Conservation (phyloP, 2,797 vertebrate genomes). For the Denticeps clupeoides region DNA sequence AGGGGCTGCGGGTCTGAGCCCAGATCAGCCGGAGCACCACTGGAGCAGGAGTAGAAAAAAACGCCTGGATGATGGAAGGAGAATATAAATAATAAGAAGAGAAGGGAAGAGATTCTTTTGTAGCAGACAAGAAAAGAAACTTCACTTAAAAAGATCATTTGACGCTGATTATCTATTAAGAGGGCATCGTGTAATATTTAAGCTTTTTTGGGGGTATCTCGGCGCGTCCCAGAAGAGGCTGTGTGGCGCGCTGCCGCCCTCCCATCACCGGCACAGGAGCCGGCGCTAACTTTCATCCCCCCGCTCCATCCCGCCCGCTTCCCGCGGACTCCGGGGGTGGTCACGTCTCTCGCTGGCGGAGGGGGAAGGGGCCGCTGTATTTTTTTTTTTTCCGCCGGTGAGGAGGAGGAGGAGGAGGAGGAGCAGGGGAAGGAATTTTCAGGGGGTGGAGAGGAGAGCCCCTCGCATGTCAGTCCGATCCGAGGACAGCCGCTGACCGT, state of each 20-base stretch:
- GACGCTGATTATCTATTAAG: too few species aligned
- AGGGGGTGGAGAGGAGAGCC: slow-evolving; percentile 18
- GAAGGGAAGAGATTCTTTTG: slow-evolving; percentile 20
- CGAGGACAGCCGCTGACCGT: slow-evolving; percentile 42
- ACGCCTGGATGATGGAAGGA: slow-evolving; percentile 2
- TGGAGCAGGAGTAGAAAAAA: slow-evolving; percentile 32
- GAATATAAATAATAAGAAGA: slow-evolving; percentile 28
- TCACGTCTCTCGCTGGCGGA: slow-evolving; percentile 4
- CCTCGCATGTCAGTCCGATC: slow-evolving; percentile 34
- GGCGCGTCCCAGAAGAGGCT: too few species aligned
- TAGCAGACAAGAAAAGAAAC: too few species aligned
- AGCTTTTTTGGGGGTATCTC: too few species aligned
- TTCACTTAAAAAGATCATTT: too few species aligned
- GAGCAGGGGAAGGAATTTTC: neutral
- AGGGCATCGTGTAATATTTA: too few species aligned
- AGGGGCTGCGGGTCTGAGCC: slow-evolving; percentile 31
- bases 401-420: slow-evolving; percentile 23
- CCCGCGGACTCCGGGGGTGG: slow-evolving; percentile 15
- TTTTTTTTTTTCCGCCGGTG: too few species aligned
- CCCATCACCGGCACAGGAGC: too few species aligned
- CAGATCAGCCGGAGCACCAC: slow-evolving; percentile 32
- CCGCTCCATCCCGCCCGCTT: slow-evolving; percentile 30
- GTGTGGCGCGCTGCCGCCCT: too few species aligned
- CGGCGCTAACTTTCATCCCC: slow-evolving; percentile 38
- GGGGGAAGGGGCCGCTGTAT: slow-evolving; percentile 30